phyloP scores from a whole-genome alignment of 2,888 invertebrate genomes.

The Epirrhoe alternata region DNA sequence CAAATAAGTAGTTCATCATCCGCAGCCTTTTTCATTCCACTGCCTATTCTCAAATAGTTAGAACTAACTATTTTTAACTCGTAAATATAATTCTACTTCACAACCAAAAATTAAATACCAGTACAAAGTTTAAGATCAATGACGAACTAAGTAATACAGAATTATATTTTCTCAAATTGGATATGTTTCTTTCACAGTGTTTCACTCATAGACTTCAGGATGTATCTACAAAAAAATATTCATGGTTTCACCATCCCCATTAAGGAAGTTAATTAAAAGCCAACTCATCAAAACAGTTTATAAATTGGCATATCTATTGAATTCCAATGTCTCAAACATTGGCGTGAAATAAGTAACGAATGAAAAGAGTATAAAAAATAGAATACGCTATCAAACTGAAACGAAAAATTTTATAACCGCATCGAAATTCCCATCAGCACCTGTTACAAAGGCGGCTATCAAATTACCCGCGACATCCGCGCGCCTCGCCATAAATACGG shows the following conservation, averaged over 20 bases:
- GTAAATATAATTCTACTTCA: too few relatives aligned
- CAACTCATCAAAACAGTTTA: background rate
- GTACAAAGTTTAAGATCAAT: too few relatives aligned
- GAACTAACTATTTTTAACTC: too few relatives aligned
- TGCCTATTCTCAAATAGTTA: too few relatives aligned
- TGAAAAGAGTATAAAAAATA: conserved; percentile 47
- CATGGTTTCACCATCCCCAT: background rate
- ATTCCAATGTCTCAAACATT: conserved; percentile 14
- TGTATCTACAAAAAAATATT: too few relatives aligned
- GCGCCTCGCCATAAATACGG: conserved; percentile 83
- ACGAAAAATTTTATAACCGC: conserved; percentile 75
- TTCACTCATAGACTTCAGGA: background rate
- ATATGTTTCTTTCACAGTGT: background rate
- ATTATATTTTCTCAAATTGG: background rate
- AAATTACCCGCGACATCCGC: conserved; percentile 82
- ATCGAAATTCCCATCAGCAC: conserved; percentile 83
- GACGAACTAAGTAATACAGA: too few relatives aligned
- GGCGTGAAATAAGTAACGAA: conserved; percentile 20
- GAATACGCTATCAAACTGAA: conserved; percentile 71
- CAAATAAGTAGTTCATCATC: too few relatives aligned
- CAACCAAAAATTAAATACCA: too few relatives aligned
- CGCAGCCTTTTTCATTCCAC: too few relatives aligned
- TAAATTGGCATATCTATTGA: conserved; percentile 8
- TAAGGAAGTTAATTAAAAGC: conserved; percentile 47
- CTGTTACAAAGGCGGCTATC: conserved; percentile 84